Conservation (phyloP, 2,113 vertebrate genomes). For the Psephotus haematonotus region DNA sequence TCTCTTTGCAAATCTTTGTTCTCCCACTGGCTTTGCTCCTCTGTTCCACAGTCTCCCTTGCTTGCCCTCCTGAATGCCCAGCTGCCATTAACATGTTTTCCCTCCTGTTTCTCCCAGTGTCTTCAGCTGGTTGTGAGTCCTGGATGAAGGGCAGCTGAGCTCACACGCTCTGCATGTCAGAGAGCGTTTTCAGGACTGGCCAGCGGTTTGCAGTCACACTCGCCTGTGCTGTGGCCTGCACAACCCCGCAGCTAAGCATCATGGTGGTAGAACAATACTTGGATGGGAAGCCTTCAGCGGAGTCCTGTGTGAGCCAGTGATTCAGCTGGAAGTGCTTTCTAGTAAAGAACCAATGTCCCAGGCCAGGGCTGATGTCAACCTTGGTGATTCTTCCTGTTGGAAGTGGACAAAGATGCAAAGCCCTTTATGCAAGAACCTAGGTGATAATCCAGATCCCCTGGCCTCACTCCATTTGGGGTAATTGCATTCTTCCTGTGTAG, state of each 20-base stretch:
- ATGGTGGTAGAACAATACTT: background rate
- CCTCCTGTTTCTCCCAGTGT: background rate
- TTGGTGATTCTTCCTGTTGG: background rate
- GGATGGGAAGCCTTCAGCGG: background rate
- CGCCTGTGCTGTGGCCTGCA: background rate
- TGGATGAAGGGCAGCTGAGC: background rate
- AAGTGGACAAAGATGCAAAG: background rate
- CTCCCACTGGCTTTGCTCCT: background rate
- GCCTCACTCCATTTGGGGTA: background rate
- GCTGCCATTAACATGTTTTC: background rate
- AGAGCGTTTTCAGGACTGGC: background rate
- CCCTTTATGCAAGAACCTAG: slow-evolving; percentile 11
- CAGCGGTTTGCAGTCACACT: background rate
- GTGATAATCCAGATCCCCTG: slow-evolving; percentile 6
- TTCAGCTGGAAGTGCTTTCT: background rate
- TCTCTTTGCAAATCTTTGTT: background rate
- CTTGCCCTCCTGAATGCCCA: background rate
- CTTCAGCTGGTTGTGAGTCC: slow-evolving; percentile 28
- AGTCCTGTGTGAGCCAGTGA: background rate
- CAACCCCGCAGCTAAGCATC: background rate
- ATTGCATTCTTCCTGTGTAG: background rate
- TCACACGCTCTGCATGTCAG: slow-evolving; percentile 5
- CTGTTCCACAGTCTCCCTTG: background rate
- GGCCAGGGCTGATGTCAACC: background rate
- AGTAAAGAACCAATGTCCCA: fast-evolving